Evolutionary conservation across 2,797 vertebrate species (phyloP).

Genomic region (Lepus oiostolus): DNA sequence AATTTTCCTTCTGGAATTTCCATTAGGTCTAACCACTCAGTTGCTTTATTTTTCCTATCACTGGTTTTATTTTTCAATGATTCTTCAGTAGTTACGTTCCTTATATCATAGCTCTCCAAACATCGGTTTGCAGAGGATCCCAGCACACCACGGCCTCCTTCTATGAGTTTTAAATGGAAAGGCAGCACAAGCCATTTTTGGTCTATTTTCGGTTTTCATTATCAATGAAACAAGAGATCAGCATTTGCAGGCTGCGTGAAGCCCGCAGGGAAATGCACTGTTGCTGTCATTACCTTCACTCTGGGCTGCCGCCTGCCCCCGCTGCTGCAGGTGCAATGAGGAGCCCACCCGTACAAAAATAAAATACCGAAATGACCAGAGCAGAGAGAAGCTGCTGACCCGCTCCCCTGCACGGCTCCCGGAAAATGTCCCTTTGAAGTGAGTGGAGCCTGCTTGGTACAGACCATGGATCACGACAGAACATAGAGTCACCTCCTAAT

Average conservation of each 20-base stretch:
- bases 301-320: conserved; percentile 8
- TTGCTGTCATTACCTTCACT: conserved; percentile 74
- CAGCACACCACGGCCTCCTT: conserved; percentile 61
- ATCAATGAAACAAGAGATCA: conserved; percentile 67
- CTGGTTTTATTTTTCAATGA: conserved; percentile 74
- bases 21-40: conserved; percentile 68
- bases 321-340: conserved; percentile 42
- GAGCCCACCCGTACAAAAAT: conserved; percentile 70
- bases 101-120: conserved; percentile 71
- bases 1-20: conserved; percentile 74
- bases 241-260: conserved; percentile 71
- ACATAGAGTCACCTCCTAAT: conserved; percentile 68
- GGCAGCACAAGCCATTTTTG: conserved; percentile 65
- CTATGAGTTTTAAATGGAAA: conserved; percentile 79
- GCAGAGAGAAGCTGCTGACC: conserved; percentile 10
- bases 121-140: conserved; percentile 8
- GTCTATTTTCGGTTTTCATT: conserved; percentile 74
- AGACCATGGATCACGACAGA: conserved; percentile 72
- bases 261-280: conserved; percentile 54
- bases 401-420: not conserved
- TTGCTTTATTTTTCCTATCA: conserved; percentile 73
- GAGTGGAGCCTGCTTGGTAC: conserved; percentile 58
- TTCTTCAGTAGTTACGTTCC: conserved; percentile 61
- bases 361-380: conserved; percentile 52
- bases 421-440: conserved; percentile 73